These are phyloP conservation scores for Atherinomorus stipes DNA, from an alignment of 2,113 vertebrate species.

Conservation along the genomic window DNA sequence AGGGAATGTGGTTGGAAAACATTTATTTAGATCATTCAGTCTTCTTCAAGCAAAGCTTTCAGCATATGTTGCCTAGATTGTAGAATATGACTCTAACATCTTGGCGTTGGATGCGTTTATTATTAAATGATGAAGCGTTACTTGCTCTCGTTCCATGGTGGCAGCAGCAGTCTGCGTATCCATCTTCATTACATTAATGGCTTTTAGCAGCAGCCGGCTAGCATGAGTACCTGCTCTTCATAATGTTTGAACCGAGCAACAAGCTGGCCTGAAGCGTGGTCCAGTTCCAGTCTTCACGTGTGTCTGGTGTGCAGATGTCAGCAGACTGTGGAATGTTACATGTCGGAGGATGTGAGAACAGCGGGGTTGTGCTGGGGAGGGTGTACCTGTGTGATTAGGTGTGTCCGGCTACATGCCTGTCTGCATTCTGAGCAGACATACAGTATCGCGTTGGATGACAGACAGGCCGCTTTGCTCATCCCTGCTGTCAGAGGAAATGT, in stretches of 20 bases:
- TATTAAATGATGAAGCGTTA: no score
- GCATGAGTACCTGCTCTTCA: background rate
- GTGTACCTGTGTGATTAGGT: background rate
- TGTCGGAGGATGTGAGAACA: background rate
- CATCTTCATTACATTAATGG: no score
- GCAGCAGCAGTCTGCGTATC: no score
- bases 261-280: background rate
- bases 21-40: no score
- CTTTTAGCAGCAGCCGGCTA: background rate
- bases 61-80: no score
- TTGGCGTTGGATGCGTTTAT: no score
- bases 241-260: background rate
- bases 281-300: background rate
- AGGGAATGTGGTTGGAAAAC: no score
- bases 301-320: accelerated
- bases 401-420: background rate
- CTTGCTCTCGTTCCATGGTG: no score
- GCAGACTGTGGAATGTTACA: constrained; percentile 20
- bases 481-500: background rate
- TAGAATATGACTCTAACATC: no score
- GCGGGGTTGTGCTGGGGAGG: background rate
- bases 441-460: no score
- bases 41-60: no score
- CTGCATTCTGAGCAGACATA: background rate
- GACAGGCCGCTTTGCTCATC: background rate